phyloP scores from a whole-genome alignment of 2,888 invertebrate species.

The Lutraria lutraria region DNA sequence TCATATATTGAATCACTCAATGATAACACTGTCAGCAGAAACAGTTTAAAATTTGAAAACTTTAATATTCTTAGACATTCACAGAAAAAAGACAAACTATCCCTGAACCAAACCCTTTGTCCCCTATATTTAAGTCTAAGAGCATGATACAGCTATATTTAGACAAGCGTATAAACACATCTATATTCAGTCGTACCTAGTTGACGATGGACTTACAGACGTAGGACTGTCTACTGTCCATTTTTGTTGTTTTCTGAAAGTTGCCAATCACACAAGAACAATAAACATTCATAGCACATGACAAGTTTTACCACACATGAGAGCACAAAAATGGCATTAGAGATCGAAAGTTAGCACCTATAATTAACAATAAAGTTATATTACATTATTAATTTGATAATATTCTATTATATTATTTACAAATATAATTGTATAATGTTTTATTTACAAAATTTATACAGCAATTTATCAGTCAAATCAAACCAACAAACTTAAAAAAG shows the following conservation, averaged over 20 bases:
- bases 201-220: neutral
- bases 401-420: too few species aligned
- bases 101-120: neutral
- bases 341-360: neutral
- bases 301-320: neutral
- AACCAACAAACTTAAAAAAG: too few species aligned
- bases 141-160: neutral
- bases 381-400: too few species aligned
- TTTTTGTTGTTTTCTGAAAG: constrained; percentile 61
- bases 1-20: too few species aligned
- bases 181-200: constrained; percentile 36
- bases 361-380: too few species aligned
- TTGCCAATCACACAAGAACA: neutral
- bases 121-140: neutral
- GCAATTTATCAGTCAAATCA: too few species aligned
- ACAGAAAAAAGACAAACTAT: too few species aligned
- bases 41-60: too few species aligned
- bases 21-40: too few species aligned
- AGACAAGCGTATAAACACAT: constrained; percentile 8
- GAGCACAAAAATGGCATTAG: neutral
- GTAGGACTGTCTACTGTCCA: constrained; percentile 55
- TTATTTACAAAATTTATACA: too few species aligned
- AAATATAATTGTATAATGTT: too few species aligned
- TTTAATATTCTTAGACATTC: too few species aligned
- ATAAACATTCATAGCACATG: neutral